phyloP scores from a whole-genome alignment of 2,797 vertebrate genomes.

The Crocidura indochinensis region DNA sequence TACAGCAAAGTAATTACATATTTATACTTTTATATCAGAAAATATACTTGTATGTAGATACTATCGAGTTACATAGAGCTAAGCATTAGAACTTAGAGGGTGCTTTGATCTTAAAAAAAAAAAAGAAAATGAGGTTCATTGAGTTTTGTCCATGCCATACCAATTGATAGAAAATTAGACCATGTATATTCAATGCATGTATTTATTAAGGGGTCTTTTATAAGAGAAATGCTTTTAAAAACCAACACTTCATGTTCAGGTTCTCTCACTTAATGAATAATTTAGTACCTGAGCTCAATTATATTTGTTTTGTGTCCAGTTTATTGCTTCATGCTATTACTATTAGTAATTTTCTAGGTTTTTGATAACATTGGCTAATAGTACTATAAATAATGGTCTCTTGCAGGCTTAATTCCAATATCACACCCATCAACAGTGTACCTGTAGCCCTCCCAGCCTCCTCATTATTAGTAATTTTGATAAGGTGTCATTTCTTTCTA shows the following conservation, averaged over 20 bases:
- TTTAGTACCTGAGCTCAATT: neutral
- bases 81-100: neutral
- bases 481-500: conserved; percentile 43
- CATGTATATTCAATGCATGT: neutral
- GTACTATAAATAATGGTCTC: no score
- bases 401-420: no score
- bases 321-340: conserved; percentile 1
- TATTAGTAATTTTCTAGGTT: neutral
- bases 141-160: neutral
- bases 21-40: neutral
- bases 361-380: no score
- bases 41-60: neutral
- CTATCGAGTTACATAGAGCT: neutral
- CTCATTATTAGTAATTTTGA: conserved; percentile 51
- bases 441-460: no score
- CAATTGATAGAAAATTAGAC: conserved; percentile 32
- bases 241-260: neutral
- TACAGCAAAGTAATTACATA: neutral
- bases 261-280: conserved; percentile 23
- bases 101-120: neutral
- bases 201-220: conserved; percentile 48
- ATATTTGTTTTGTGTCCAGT: neutral
- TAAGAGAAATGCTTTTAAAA: conserved; percentile 37
- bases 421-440: no score
- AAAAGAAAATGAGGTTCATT: neutral